Percentiles rank a stretch among this genome's conserved stretches.
Evolutionary conservation across 2,888 invertebrate genomes (phyloP).

Genomic region (Meteorus cinctellus): DNA sequence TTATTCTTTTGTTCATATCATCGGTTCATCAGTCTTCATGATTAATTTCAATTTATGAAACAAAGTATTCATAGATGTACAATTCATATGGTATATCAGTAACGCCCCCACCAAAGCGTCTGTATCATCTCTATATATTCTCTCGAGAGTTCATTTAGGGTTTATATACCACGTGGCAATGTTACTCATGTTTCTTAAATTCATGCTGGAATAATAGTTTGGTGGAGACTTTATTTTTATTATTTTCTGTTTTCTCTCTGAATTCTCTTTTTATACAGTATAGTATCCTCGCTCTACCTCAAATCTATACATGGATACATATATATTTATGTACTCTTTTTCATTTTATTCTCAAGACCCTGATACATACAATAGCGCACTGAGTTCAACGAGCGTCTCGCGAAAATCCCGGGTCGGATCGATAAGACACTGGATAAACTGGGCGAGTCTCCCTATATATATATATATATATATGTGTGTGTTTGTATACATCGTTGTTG

Average conservation of each 20-base stretch:
- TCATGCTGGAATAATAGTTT: background rate
- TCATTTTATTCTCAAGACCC: constrained; percentile 4
- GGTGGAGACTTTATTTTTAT: background rate
- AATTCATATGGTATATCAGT: constrained; percentile 18
- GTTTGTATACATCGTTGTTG: constrained; percentile 2
- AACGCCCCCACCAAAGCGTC: constrained; percentile 23
- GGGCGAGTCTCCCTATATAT: constrained; percentile 13
- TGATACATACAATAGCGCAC: constrained; percentile 21
- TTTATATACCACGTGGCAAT: constrained; percentile 18
- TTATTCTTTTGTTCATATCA: no score
- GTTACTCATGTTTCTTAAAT: constrained; percentile 20
- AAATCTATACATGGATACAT: background rate
- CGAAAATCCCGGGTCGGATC: constrained; percentile 30
- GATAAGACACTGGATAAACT: constrained; percentile 37
- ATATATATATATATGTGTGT: background rate
- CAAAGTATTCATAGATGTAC: background rate
- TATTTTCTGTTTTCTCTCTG: background rate
- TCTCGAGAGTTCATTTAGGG: constrained; percentile 20
- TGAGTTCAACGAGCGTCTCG: constrained; percentile 26
- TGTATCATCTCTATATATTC: background rate
- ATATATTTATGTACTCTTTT: constrained; percentile 11
- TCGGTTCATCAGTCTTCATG: no score
- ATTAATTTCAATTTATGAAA: background rate
- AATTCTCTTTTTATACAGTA: background rate
- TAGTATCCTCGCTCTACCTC: background rate